Percentiles rank a stretch among this genome's conserved stretches.
These are phyloP conservation scores for Nanger granti DNA, from an alignment of 2,113 vertebrate species.

Conservation along the genomic window DNA sequence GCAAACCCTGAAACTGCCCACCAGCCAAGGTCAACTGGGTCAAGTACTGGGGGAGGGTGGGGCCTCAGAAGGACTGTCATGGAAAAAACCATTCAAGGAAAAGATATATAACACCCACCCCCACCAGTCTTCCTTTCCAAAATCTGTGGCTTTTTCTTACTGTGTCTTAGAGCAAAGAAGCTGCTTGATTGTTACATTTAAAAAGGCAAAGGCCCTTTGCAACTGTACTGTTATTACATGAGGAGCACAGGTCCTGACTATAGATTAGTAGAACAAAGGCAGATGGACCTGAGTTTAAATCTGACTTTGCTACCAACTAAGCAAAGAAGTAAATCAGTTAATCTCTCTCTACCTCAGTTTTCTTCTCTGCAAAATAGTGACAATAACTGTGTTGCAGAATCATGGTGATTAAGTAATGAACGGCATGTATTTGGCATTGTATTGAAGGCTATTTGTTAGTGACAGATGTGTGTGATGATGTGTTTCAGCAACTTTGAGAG, in stretches of 20 bases:
- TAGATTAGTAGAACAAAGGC: background rate
- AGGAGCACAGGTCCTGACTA: background rate
- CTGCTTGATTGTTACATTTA: background rate
- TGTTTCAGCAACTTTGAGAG: conserved; percentile 9
- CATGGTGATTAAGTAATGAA: background rate
- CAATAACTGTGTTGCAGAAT: background rate
- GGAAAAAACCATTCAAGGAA: background rate
- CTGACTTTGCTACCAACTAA: background rate
- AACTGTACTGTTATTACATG: background rate
- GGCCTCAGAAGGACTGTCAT: background rate
- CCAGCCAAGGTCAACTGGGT: background rate
- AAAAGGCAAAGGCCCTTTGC: background rate
- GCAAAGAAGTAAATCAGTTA: background rate
- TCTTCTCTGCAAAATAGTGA: background rate
- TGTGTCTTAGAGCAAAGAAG: background rate
- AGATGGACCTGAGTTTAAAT: background rate
- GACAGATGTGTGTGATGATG: background rate
- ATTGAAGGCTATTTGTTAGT: background rate
- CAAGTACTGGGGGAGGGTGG: too few relatives aligned
- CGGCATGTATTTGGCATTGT: background rate
- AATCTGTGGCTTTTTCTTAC: background rate
- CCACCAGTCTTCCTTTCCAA: background rate
- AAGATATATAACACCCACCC: background rate
- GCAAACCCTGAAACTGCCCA: background rate
- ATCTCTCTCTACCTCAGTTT: background rate